Conservation (phyloP, 2,113 vertebrate species). For the Ceyx margarethae region DNA sequence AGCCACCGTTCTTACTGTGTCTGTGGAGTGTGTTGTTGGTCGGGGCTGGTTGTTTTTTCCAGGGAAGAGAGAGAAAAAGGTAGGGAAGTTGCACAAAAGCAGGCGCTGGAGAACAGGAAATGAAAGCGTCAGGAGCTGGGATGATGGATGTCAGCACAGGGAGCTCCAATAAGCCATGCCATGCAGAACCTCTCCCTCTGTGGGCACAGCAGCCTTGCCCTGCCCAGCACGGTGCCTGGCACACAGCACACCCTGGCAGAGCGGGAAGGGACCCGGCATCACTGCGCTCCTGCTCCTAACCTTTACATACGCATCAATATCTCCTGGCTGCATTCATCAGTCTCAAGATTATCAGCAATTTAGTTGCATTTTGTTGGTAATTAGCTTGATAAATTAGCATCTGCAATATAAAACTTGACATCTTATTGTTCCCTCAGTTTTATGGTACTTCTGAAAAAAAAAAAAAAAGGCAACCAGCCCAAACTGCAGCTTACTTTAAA, state of each 20-base stretch:
- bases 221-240: too few relatives aligned
- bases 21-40: neutral
- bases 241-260: neutral
- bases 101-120: neutral
- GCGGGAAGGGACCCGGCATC: conserved; percentile 37
- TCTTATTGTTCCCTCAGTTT: conserved; percentile 76
- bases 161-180: neutral
- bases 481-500: conserved; percentile 60
- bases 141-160: neutral
- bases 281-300: conserved; percentile 53
- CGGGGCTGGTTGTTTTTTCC: neutral
- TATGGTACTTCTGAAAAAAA: conserved; percentile 66
- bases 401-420: conserved; percentile 78
- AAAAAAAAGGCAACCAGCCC: conserved; percentile 40
- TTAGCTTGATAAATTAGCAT: conserved; percentile 83
- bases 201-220: neutral
- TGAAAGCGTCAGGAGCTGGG: neutral
- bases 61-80: neutral
- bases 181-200: neutral
- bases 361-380: conserved; percentile 80
- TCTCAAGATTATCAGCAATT: conserved; percentile 79
- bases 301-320: conserved; percentile 75
- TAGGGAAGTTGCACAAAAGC: neutral
- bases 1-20: neutral
- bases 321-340: conserved; percentile 76